Conservation (phyloP, 1,140 invertebrate genomes). For the Ylistrum balloti region DNA sequence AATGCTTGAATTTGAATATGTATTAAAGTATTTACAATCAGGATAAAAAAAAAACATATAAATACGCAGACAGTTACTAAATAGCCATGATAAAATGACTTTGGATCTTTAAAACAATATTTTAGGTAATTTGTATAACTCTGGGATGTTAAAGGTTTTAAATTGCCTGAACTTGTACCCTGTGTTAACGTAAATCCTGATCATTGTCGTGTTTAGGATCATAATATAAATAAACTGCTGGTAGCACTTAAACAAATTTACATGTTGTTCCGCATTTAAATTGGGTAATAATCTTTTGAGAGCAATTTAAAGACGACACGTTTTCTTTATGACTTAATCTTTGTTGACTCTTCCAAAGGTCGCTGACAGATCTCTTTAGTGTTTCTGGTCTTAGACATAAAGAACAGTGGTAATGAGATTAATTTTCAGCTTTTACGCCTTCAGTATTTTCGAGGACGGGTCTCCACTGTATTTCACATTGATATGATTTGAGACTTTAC, state of each 20-base stretch:
- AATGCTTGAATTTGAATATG: too few relatives aligned
- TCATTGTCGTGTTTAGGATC: not conserved
- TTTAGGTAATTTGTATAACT: too few relatives aligned
- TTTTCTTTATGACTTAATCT: slow-evolving; percentile 11
- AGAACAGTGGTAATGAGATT: not conserved
- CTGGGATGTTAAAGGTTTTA: too few relatives aligned
- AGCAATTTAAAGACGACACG: slow-evolving; percentile 10
- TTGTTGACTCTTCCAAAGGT: not conserved
- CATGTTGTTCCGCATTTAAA: not conserved
- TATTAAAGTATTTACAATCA: too few relatives aligned
- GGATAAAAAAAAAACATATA: too few relatives aligned
- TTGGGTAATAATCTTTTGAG: not conserved
- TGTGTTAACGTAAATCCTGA: not conserved
- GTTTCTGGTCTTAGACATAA: not conserved
- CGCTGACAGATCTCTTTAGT: not conserved
- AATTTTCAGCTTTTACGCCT: not conserved
- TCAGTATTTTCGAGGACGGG: not conserved
- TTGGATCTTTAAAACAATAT: too few relatives aligned
- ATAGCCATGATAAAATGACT: too few relatives aligned
- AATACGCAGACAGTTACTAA: too few relatives aligned
- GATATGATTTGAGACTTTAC: not conserved
- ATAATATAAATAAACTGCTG: not conserved
- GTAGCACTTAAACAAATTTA: not conserved
- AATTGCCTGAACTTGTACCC: not conserved
- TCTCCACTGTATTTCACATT: not conserved